Evolutionary conservation across 2,113 vertebrate genomes (phyloP), one percentile per base, ranked within the genome.

Genomic region (Malurus cyaneus): DNA sequence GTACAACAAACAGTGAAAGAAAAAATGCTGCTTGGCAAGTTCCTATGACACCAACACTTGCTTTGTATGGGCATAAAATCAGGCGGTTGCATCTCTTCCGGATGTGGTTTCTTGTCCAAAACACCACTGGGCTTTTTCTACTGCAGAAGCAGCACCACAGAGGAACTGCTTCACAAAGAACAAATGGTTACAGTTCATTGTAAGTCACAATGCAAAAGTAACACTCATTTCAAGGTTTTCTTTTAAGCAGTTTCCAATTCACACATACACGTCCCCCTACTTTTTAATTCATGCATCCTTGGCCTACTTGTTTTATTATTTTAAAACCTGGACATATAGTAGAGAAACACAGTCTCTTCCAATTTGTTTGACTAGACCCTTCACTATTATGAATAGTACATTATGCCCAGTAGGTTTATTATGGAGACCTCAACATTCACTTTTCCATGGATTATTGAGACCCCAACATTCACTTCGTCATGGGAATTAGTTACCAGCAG

Each of bases 261-360:
- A 41, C 4, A 24, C 12, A 69, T 19, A 34, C 8, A 5, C 8
- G 6, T 2, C 0, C 3, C 7, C 3, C 4, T 39, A 5, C 15
- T 34, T 70, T 81, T 85, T 62, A 5, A 14, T 42, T 76, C 39
- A 49, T 24, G 36, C 31, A 70, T 28, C 42, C 39, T 82, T 59
- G 56, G 32, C 32, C 39, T 72, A 19, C 34, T 36, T 50, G 26
- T 44, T 85, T 85, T 52, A 54, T 54, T 78, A 47, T 24, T 90
- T 86, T 92, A 69, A 92, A 76, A 32, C 14, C 49, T n/a, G 15
- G 4, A 3, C 39, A 71, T 56, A 20, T 82, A 39, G 61, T n/a
- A 59, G 44, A 85, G 39, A 92, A 78, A 79, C 29, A 64, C 2
- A 50, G 26, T 56, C 41, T 12, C 20, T 78, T 67, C 20, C 25